Conservation (phyloP, 2,113 vertebrate genomes). For the Cricetomys ansorgei region DNA sequence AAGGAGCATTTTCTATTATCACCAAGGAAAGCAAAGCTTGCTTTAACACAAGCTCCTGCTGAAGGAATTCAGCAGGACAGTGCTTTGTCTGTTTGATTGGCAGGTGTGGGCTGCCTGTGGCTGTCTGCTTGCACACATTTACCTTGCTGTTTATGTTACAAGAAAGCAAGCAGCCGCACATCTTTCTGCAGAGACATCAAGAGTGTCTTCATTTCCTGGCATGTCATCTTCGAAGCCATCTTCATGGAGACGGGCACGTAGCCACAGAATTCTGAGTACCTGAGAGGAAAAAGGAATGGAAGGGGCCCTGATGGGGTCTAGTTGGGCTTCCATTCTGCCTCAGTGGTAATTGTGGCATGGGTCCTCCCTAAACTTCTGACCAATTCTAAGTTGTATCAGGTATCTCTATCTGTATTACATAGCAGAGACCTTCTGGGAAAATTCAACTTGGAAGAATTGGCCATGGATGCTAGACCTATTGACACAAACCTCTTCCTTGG, state of each 20-base stretch:
- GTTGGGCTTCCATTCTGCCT: neutral
- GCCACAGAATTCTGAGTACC: neutral
- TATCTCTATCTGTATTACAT: too few relatives aligned
- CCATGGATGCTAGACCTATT: neutral
- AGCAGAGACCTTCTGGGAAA: neutral
- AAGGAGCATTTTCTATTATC: constrained; percentile 37
- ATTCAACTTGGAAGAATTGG: neutral
- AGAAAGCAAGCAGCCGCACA: constrained; percentile 68
- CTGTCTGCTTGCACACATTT: neutral
- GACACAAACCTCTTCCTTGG: neutral
- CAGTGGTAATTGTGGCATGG: neutral
- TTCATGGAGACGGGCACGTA: constrained; percentile 48
- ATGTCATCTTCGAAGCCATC: constrained; percentile 71
- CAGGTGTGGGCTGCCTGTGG: constrained; percentile 72
- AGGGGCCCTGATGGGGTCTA: neutral
- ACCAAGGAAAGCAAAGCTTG: constrained; percentile 16
- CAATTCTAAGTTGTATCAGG: too few relatives aligned
- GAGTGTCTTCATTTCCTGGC: constrained; percentile 71
- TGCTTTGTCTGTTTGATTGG: constrained; percentile 77
- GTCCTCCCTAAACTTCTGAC: neutral
- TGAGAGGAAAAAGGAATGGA: neutral
- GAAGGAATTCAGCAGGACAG: constrained; percentile 72
- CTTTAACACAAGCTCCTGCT: constrained; percentile 60
- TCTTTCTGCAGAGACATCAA: constrained; percentile 73
- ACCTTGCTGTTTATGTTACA: constrained; percentile 75